phyloP scores from a whole-genome alignment of 1,140 invertebrate species.

The Musca domestica region DNA sequence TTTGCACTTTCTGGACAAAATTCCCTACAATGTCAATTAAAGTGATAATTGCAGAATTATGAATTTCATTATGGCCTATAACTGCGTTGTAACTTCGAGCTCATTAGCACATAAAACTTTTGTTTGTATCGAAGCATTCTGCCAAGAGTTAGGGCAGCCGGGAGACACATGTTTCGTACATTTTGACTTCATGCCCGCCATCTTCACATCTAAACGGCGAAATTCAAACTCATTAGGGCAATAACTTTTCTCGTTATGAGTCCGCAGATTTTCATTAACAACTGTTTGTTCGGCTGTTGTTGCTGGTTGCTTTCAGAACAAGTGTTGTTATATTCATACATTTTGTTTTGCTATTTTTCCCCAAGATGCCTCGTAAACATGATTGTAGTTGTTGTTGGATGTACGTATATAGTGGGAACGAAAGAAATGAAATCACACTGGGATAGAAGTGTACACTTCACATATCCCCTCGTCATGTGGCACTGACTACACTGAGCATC shows the following conservation, averaged over 20 bases:
- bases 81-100: neutral
- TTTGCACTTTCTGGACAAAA: too few species aligned
- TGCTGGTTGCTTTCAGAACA: neutral
- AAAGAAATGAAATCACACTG: too few species aligned
- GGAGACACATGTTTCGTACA: neutral
- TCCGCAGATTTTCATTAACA: slow-evolving; percentile 11
- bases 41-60: too few species aligned
- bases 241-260: slow-evolving; percentile 26
- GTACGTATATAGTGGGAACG: too few species aligned
- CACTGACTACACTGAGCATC: too few species aligned
- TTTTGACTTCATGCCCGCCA: too few species aligned
- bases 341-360: neutral
- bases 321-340: slow-evolving; percentile 9
- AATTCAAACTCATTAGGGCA: slow-evolving; percentile 25
- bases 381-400: too few species aligned
- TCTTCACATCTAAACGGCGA: neutral
- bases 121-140: neutral
- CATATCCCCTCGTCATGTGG: too few species aligned
- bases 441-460: too few species aligned
- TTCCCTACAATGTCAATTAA: too few species aligned
- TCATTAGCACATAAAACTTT: slow-evolving; percentile 12
- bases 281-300: neutral
- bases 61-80: too few species aligned
- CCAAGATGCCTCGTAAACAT: neutral
- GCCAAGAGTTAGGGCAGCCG: neutral